phyloP scores from a whole-genome alignment of 2,888 invertebrate genomes.

The Apamea epomidion region DNA sequence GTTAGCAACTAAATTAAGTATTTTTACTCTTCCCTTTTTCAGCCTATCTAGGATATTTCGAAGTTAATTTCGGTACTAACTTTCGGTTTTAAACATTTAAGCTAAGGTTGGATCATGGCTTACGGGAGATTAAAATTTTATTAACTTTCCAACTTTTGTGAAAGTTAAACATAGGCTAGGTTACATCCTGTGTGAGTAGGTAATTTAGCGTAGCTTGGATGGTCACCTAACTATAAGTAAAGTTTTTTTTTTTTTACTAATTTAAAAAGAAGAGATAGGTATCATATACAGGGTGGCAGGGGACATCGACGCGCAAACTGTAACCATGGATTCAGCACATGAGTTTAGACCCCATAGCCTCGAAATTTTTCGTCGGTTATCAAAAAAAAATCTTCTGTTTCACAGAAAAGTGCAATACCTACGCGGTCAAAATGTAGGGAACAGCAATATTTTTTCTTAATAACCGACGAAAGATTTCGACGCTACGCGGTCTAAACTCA shows the following conservation, averaged over 20 bases:
- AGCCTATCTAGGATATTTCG: background rate
- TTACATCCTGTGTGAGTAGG: background rate
- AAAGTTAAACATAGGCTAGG: background rate
- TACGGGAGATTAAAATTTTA: constrained; percentile 37
- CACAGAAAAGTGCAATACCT: no score
- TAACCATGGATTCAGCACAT: no score
- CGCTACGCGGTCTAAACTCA: no score
- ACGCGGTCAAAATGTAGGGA: no score
- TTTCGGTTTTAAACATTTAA: constrained; percentile 29
- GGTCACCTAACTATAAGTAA: no score
- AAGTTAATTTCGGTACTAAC: constrained; percentile 22
- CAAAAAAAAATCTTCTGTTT: no score
- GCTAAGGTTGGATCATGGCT: constrained; percentile 24
- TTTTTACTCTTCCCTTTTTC: background rate
- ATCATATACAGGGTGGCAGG: no score
- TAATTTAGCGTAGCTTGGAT: background rate
- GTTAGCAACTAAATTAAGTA: background rate
- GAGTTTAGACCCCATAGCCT: no score
- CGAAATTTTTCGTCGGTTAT: no score
- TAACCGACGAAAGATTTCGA: no score
- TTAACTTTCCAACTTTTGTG: constrained; percentile 29
- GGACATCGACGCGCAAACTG: no score
- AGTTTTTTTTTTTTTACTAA: background rate
- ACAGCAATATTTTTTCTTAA: no score
- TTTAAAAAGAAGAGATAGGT: background rate